These are phyloP conservation scores for Theodoxus fluviatilis DNA, from an alignment of 2,888 invertebrate genomes.

Conservation along the genomic window DNA sequence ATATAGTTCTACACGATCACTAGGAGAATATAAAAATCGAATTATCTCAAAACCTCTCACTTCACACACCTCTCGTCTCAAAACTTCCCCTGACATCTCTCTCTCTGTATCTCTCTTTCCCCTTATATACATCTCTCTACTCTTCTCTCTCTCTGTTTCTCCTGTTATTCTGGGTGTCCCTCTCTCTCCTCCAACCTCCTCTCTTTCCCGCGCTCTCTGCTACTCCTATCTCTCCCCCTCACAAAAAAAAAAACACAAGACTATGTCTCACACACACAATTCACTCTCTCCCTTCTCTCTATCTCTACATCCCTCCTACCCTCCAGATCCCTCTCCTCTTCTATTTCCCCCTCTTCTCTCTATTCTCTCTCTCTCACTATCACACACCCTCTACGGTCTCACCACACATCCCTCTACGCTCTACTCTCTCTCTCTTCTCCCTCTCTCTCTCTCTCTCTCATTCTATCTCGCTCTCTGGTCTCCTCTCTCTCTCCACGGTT, in stretches of 20 bases:
- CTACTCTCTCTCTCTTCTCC: neutral
- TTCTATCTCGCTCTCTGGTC: neutral
- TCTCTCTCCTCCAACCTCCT: neutral
- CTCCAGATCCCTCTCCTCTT: neutral
- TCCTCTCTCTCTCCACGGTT: neutral
- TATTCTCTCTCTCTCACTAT: slow-evolving; percentile 1
- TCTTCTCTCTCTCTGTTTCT: slow-evolving; percentile 19
- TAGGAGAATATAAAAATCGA: no score
- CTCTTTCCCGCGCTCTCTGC: neutral
- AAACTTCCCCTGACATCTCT: no score
- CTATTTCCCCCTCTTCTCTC: neutral
- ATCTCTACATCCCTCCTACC: neutral
- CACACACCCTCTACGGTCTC: neutral
- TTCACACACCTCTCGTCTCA: no score
- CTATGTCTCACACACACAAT: no score
- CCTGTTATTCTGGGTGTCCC: neutral
- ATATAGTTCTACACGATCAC: no score
- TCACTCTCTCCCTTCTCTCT: no score
- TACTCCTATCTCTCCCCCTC: neutral
- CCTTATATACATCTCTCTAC: neutral
- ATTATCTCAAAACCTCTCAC: no score
- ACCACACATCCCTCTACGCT: neutral
- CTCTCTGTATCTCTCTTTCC: slow-evolving; percentile 9
- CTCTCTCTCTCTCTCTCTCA: slow-evolving; percentile 8
- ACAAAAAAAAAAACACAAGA: no score